phyloP scores from a whole-genome alignment of 2,113 vertebrate species.

The Astatotilapia flaviijosephi region DNA sequence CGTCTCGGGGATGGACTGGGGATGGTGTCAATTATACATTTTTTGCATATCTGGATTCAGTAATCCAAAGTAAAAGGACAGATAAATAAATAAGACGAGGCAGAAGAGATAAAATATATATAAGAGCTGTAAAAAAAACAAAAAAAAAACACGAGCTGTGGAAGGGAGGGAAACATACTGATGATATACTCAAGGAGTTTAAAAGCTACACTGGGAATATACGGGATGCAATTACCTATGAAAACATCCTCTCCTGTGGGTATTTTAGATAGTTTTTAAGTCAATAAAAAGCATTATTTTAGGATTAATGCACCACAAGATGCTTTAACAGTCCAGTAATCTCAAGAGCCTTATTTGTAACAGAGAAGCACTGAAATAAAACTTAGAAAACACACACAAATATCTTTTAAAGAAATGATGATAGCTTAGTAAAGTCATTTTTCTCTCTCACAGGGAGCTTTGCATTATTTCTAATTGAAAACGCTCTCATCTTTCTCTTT shows the following conservation, averaged over 20 bases:
- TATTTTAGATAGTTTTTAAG: background rate
- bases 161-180: background rate
- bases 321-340: background rate
- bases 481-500: background rate
- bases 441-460: background rate
- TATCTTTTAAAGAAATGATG: background rate
- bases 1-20: background rate
- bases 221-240: background rate
- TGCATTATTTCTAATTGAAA: background rate
- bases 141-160: background rate
- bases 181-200: background rate
- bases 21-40: background rate
- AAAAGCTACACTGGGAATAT: slow-evolving; percentile 21
- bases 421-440: background rate
- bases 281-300: slow-evolving; percentile 30
- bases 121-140: background rate
- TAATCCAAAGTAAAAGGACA: background rate
- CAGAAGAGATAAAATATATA: background rate
- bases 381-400: background rate
- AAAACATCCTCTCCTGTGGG: slow-evolving; percentile 4
- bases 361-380: background rate
- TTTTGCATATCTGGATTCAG: background rate
- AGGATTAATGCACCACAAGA: background rate
- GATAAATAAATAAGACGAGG: background rate
- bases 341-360: background rate